phyloP scores from a whole-genome alignment of 2,797 vertebrate species.

The Parambassis ranga region DNA sequence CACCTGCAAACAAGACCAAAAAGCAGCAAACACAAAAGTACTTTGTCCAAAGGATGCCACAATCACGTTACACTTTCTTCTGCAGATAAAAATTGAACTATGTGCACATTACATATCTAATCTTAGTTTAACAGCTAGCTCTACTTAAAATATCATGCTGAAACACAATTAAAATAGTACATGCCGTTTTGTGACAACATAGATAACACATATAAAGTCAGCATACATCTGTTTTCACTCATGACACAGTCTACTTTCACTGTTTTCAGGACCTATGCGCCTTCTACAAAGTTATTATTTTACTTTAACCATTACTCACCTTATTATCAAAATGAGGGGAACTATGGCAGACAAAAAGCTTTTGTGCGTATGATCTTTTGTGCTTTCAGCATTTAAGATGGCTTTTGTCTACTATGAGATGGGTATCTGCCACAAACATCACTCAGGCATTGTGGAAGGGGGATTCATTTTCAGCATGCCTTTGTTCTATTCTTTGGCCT shows the following conservation, averaged over 20 bases:
- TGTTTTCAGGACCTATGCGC: constrained; percentile 39
- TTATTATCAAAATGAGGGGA: constrained; percentile 78
- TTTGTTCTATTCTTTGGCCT: constrained; percentile 91
- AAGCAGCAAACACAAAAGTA: constrained; percentile 81
- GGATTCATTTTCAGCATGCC: constrained; percentile 91
- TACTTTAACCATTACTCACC: constrained; percentile 68
- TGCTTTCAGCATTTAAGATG: constrained; percentile 82
- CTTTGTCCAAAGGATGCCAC: constrained; percentile 83
- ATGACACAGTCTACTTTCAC: constrained; percentile 56
- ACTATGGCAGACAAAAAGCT: constrained; percentile 78
- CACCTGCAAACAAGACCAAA: constrained; percentile 91
- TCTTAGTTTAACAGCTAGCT: constrained; percentile 27
- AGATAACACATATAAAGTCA: neutral
- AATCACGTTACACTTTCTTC: constrained; percentile 57
- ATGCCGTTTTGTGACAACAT: neutral
- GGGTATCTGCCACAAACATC: constrained; percentile 90
- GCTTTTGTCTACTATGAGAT: constrained; percentile 85
- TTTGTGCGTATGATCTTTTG: constrained; percentile 81
- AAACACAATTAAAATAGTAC: neutral
- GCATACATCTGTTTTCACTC: constrained; percentile 12
- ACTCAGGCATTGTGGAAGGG: constrained; percentile 89
- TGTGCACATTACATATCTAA: constrained; percentile 11
- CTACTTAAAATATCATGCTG: neutral
- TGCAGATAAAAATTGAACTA: constrained; percentile 40
- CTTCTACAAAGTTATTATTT: constrained; percentile 70